Percentiles rank a stretch among this genome's conserved stretches.
Conservation (phyloP, 2,113 vertebrate species). For the Menura novaehollandiae region DNA sequence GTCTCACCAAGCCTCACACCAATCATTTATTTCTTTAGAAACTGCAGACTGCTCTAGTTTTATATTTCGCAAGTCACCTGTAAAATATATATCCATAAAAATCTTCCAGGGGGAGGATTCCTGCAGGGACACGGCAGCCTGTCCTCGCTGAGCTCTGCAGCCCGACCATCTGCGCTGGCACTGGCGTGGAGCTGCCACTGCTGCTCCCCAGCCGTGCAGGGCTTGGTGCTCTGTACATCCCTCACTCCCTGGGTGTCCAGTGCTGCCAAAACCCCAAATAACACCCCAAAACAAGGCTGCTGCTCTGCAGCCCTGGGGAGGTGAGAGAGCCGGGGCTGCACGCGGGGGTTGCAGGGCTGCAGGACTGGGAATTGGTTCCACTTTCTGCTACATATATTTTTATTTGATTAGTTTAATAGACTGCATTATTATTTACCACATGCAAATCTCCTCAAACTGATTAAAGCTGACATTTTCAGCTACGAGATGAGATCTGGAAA, state of each 20-base stretch:
- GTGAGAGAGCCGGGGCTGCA: neutral
- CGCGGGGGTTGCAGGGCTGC: accelerated
- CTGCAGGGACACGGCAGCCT: neutral
- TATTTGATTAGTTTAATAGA: conserved; percentile 4
- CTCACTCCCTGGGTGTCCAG: neutral
- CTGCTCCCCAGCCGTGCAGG: neutral
- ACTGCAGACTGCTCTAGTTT: neutral
- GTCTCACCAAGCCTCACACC: neutral
- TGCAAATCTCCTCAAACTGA: neutral
- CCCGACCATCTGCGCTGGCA: neutral
- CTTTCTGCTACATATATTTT: neutral
- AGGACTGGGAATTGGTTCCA: neutral
- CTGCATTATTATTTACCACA: conserved; percentile 24
- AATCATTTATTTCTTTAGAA: conserved; percentile 38
- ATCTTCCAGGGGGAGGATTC: neutral
- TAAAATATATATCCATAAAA: conserved; percentile 9
- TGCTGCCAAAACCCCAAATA: neutral
- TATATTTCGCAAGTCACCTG: neutral
- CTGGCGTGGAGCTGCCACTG: neutral
- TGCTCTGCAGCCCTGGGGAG: neutral
- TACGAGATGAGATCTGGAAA: neutral
- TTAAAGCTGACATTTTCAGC: neutral
- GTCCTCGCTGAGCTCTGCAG: neutral
- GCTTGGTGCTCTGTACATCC: accelerated
- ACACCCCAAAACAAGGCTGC: neutral